Evolutionary conservation across 2,797 vertebrate genomes (phyloP).

Genomic region (Cottoperca gobio): DNA sequence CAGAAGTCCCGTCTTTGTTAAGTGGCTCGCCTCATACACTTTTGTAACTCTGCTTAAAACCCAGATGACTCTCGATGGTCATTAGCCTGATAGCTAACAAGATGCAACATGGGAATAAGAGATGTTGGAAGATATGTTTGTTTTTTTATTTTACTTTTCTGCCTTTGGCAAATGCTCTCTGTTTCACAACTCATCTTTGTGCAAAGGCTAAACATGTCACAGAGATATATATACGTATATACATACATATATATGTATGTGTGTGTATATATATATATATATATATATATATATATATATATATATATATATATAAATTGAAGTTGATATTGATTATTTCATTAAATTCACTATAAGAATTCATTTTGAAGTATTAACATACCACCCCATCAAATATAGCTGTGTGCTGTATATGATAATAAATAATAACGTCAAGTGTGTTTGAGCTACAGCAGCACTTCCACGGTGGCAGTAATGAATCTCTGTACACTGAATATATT

Average conservation of each 20-base stretch:
- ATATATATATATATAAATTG: too few species aligned
- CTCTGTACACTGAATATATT: conserved; percentile 43
- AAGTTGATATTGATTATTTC: conserved; percentile 20
- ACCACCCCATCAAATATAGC: not conserved
- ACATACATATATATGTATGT: too few species aligned
- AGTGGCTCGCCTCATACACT: not conserved
- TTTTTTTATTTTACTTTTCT: conserved; percentile 1
- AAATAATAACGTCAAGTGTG: conserved; percentile 21
- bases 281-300: too few species aligned
- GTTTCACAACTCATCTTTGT: not conserved
- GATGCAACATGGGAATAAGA: not conserved
- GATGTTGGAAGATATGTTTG: not conserved
- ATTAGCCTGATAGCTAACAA: not conserved
- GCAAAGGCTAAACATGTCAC: not conserved
- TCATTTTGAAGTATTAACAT: conserved; percentile 6
- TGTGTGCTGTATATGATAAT: conserved; percentile 5
- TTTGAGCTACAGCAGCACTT: not conserved
- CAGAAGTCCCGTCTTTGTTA: not conserved
- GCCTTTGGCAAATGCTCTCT: not conserved
- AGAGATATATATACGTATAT: too few species aligned
- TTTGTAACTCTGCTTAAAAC: not conserved
- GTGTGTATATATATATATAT: too few species aligned
- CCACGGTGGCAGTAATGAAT: conserved; percentile 46
- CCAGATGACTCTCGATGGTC: not conserved
- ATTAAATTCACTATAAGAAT: not conserved